Evolutionary conservation across 2,113 vertebrate species (phyloP).

Genomic region (Euleptes europaea): DNA sequence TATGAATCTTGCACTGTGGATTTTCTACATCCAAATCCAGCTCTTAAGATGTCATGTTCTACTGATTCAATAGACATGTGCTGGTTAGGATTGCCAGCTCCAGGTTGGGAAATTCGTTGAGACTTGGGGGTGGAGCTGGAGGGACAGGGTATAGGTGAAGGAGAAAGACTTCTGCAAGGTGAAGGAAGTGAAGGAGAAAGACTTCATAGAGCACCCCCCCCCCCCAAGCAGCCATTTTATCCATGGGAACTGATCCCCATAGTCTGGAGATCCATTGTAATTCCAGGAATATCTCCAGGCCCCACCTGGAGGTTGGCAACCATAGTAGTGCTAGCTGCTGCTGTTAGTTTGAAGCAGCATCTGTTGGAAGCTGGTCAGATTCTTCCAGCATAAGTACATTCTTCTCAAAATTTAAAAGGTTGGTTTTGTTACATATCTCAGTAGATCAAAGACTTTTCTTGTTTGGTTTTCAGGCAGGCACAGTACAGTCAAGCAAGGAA

Average conservation of each 20-base stretch:
- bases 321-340: background rate
- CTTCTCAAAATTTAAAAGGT: constrained; percentile 3
- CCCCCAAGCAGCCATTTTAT: too few species aligned
- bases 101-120: too few species aligned
- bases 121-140: too few species aligned
- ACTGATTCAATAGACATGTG: background rate
- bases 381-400: constrained; percentile 4
- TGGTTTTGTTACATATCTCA: background rate
- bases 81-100: too few species aligned
- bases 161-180: too few species aligned
- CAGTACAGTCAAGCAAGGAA: background rate
- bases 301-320: too few species aligned
- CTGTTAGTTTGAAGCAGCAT: background rate
- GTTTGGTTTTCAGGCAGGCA: background rate
- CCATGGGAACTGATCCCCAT: too few species aligned
- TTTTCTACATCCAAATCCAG: background rate
- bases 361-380: constrained; percentile 18
- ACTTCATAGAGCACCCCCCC: too few species aligned
- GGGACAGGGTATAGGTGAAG: too few species aligned
- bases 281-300: too few species aligned
- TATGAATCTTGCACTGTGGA: background rate
- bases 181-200: too few species aligned
- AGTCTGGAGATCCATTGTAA: too few species aligned
- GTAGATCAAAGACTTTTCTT: constrained; percentile 20
- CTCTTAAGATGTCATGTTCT: background rate